Evolutionary conservation across 2,113 vertebrate species (phyloP).

Genomic region (Ellobius talpinus): DNA sequence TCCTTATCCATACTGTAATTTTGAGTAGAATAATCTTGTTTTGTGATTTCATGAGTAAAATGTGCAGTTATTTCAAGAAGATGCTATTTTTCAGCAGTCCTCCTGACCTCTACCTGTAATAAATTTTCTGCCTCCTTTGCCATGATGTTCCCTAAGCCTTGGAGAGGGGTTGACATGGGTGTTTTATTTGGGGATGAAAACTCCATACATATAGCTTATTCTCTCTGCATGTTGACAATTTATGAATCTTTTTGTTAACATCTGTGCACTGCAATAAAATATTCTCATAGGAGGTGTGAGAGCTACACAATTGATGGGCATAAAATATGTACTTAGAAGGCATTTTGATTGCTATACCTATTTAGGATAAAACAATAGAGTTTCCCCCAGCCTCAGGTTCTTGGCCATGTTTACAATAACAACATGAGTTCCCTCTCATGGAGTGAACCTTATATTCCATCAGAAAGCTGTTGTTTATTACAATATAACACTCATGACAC

Average conservation of each 20-base stretch:
- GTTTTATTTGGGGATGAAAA: neutral
- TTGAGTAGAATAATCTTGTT: neutral
- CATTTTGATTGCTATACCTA: neutral
- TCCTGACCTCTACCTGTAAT: neutral
- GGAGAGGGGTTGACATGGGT: too few species aligned
- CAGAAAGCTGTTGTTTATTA: neutral
- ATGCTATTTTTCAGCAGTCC: neutral
- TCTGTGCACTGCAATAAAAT: neutral
- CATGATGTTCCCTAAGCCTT: neutral
- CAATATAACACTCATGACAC: neutral
- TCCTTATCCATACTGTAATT: neutral
- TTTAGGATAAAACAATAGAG: neutral
- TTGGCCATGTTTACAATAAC: neutral
- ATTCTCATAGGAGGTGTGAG: neutral
- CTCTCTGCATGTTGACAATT: neutral
- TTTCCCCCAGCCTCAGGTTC: too few species aligned
- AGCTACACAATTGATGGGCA: neutral
- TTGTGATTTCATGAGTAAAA: neutral
- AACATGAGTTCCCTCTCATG: too few species aligned
- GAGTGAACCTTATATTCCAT: neutral
- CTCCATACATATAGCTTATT: neutral
- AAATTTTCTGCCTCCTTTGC: neutral
- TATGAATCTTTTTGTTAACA: neutral
- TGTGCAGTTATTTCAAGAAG: neutral
- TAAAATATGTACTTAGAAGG: neutral